These are phyloP conservation scores for Phoxinus phoxinus DNA, from an alignment of 2,113 vertebrate species.

Conservation along the genomic window DNA sequence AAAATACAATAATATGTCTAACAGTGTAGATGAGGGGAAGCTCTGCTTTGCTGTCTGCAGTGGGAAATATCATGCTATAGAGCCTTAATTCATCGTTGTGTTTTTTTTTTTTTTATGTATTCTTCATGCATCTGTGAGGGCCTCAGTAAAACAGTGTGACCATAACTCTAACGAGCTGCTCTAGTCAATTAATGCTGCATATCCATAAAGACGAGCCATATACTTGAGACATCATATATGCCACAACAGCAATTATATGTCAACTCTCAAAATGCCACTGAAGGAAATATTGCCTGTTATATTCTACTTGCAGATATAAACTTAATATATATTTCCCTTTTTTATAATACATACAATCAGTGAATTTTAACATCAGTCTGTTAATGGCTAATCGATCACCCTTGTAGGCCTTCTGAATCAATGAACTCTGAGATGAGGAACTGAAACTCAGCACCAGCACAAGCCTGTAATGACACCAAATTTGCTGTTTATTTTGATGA, in stretches of 20 bases:
- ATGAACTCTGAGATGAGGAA: not conserved
- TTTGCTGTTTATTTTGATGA: not conserved
- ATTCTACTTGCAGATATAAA: not conserved
- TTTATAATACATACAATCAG: not conserved
- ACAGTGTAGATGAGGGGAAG: not conserved
- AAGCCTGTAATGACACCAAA: not conserved
- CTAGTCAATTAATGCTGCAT: slow-evolving; percentile 22
- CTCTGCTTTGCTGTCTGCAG: slow-evolving; percentile 9
- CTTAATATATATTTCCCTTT: not conserved
- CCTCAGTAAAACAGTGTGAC: slow-evolving; percentile 8
- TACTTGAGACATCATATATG: not conserved
- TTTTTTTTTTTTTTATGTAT: slow-evolving; percentile 27
- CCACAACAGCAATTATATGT: not conserved
- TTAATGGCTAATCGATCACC: not conserved
- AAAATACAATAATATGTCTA: too few relatives aligned
- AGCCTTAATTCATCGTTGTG: slow-evolving; percentile 5
- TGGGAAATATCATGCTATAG: not conserved
- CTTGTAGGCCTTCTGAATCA: not conserved
- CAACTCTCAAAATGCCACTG: slow-evolving; percentile 1
- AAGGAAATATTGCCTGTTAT: not conserved
- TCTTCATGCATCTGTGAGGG: slow-evolving; percentile 31
- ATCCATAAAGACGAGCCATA: not conserved
- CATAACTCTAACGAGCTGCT: slow-evolving; percentile 16
- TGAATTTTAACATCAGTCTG: not conserved
- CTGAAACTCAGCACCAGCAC: not conserved